Evolutionary conservation across 1,140 invertebrate genomes (phyloP).

Genomic region (Sycophila sp.): DNA sequence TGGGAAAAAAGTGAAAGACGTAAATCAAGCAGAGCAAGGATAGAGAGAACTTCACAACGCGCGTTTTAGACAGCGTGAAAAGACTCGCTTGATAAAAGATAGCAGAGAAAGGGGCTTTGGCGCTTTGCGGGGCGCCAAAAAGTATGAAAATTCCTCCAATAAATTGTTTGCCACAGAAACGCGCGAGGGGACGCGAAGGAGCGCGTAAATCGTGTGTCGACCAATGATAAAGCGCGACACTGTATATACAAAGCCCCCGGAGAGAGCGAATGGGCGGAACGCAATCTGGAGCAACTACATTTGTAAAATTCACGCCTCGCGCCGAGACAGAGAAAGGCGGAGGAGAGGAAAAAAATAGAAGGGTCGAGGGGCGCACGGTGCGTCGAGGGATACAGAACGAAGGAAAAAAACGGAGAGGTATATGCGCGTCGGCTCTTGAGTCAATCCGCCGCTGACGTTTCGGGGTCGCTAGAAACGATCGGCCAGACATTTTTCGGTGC

Average conservation of each 20-base stretch:
- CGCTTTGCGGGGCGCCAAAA: no score
- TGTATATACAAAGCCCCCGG: not conserved
- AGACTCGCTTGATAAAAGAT: no score
- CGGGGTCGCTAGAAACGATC: constrained; percentile 16
- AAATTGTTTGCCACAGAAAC: no score
- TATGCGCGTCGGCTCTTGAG: not conserved
- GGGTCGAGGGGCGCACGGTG: not conserved
- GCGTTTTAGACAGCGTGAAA: no score
- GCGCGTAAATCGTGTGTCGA: not conserved
- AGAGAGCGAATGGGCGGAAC: no score
- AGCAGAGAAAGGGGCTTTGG: no score
- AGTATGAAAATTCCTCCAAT: no score
- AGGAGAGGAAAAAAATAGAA: not conserved
- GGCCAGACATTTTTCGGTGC: constrained; percentile 9
- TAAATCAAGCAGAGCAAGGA: not conserved
- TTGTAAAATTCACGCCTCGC: constrained; percentile 20
- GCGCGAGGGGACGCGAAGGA: not conserved
- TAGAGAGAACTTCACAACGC: no score
- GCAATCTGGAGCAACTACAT: not conserved
- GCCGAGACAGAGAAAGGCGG: not conserved
- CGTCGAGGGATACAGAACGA: no score
- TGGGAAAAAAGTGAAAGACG: no score
- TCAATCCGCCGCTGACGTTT: constrained; percentile 24
- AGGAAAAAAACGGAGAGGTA: no score
- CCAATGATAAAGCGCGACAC: not conserved